These are phyloP conservation scores for Vanacampus margaritifer DNA, from an alignment of 2,113 vertebrate species.

Conservation along the genomic window DNA sequence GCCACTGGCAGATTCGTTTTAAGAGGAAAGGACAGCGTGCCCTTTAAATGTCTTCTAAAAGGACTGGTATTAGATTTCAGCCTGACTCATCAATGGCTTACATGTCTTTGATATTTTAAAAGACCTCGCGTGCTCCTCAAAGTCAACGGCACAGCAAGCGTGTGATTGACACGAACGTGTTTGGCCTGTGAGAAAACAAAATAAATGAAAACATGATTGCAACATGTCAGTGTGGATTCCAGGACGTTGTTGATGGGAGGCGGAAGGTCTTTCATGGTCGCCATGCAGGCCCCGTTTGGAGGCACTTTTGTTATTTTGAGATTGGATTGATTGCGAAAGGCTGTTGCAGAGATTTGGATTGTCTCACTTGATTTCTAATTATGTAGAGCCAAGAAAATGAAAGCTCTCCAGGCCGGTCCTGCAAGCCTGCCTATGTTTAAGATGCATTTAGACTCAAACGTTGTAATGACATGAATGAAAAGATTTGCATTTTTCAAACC, in stretches of 20 bases:
- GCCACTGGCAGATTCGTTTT: neutral
- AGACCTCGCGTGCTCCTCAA: conserved; percentile 2
- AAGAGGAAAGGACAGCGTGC: neutral
- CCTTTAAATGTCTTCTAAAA: neutral
- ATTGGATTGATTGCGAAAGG: neutral
- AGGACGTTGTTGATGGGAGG: neutral
- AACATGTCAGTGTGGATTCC: conserved; percentile 6
- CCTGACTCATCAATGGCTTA: conserved; percentile 1
- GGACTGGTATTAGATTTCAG: neutral
- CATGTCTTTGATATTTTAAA: conserved; percentile 12
- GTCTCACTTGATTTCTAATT: neutral
- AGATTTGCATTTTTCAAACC: too few species aligned
- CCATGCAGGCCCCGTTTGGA: neutral
- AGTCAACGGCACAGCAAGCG: conserved; percentile 10
- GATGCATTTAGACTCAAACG: too few species aligned
- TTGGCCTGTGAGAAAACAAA: neutral
- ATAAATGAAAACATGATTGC: neutral
- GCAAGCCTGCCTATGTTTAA: too few species aligned
- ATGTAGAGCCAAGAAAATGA: too few species aligned
- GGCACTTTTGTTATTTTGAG: neutral
- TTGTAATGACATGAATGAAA: too few species aligned
- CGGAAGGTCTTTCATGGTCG: neutral
- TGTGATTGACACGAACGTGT: neutral
- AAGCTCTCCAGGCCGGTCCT: too few species aligned
- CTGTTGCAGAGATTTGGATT: neutral